Evolutionary conservation across 2,113 vertebrate genomes (phyloP), one percentile per base, ranked within the genome.

Genomic region (Desmodus rotundus): DNA sequence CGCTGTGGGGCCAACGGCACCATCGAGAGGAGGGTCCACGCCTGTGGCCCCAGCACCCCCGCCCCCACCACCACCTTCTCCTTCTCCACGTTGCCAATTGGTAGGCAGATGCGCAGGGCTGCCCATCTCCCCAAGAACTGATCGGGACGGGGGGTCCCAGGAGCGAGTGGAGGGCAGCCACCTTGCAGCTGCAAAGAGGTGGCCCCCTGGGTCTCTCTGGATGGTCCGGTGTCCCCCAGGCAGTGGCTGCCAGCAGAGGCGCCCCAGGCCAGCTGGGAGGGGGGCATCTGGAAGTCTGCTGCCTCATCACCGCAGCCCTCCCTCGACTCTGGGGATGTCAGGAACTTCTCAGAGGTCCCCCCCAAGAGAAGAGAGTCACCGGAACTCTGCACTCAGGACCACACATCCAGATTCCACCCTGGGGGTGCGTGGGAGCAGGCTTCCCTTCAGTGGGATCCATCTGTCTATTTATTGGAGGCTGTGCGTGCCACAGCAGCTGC

Each of bases 1-100:
- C 85, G 4, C 24, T 99, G 99, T 85, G 98, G 98, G 11, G 70
- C 70, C 11, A 98, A 99, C 12, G 99, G 99, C 65, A 99, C 97
- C 0, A 91, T 99, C 41, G 47, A 88, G 1, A 99, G 99, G 87
- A 24, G 0, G 0, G 24, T 98, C 0, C 41, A 94, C 1, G 1
- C n/a, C 0, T 99, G 99, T 92, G 0, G 0, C 3, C 52, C 2
- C 1, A 52, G 63, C 76, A 93, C 98, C 0, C 91, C 98, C 1
- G 2, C 85, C 0, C 96, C 98, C 14, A 93, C 95, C 2, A 97
- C 98, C 97, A 97, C 96, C 0, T 82, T 96, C 76, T 50, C 77
- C 89, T 97, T 96, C 90, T 95, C 92, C 61, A 95, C 73, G 0
- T 0, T 22, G 3, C 13, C 43, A 0, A 0, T 0, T 0, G 94